Conservation (phyloP, 92 coral and sea anemone genomes). For the Zoanthus sociatus region DNA sequence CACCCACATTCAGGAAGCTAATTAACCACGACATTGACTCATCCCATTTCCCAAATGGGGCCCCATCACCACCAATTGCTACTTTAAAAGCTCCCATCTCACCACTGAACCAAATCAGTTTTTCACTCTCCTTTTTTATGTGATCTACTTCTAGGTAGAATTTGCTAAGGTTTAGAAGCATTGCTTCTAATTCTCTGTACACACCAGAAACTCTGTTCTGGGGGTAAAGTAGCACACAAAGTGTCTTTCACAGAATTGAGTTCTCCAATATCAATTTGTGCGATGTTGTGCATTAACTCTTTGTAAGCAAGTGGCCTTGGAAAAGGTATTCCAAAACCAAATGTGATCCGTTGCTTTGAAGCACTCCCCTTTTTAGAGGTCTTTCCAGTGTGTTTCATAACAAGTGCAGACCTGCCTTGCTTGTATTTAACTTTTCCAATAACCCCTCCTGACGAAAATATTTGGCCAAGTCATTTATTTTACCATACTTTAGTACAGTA, state of each 20-base stretch:
- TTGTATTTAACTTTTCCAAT: too few relatives aligned
- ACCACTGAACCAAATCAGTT: constrained; percentile 52
- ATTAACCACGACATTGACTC: constrained; percentile 71
- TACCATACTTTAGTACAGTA: too few relatives aligned
- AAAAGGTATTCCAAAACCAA: constrained; percentile 70
- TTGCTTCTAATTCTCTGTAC: constrained; percentile 61
- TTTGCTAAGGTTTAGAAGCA: constrained; percentile 36
- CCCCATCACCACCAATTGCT: constrained; percentile 70
- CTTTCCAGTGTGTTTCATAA: constrained; percentile 59
- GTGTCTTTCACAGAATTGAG: constrained; percentile 52
- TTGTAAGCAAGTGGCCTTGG: constrained; percentile 72
- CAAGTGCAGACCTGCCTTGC: constrained; percentile 47
- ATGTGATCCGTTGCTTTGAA: constrained; percentile 51
- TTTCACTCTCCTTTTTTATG: constrained; percentile 46
- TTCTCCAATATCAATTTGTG: constrained; percentile 58
- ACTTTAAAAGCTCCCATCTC: constrained; percentile 32
- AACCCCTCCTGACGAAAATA: too few relatives aligned
- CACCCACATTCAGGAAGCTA: constrained; percentile 72
- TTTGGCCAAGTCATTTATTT: too few relatives aligned
- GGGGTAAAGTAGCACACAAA: constrained; percentile 60
- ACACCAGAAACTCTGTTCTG: constrained; percentile 65
- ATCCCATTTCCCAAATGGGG: constrained; percentile 79
- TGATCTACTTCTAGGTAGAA: constrained; percentile 56
- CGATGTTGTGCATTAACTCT: constrained; percentile 39
- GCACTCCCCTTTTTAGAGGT: constrained; percentile 54